Evolutionary conservation across 2,888 invertebrate species (phyloP).

Genomic region (Hydriomena furcata): DNA sequence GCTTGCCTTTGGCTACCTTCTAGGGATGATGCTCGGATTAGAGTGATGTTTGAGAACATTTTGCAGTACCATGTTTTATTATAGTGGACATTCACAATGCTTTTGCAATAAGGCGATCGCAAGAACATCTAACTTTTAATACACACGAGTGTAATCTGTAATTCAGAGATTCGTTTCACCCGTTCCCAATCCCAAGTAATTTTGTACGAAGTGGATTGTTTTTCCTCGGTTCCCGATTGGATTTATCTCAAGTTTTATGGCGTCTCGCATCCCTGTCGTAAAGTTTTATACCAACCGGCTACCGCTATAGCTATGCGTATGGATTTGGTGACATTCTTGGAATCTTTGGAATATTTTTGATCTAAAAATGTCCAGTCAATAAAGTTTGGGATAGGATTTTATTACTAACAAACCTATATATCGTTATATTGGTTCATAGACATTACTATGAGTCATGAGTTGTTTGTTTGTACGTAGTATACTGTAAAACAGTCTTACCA

Average conservation of each 20-base stretch:
- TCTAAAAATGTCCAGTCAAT: slow-evolving; percentile 28
- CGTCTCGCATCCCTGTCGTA: slow-evolving; percentile 79
- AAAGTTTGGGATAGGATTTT: slow-evolving; percentile 25
- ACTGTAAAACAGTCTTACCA: too few species aligned
- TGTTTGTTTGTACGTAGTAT: neutral
- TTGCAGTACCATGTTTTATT: too few species aligned
- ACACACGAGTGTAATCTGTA: slow-evolving; percentile 46
- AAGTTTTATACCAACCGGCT: slow-evolving; percentile 75
- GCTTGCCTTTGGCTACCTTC: too few species aligned
- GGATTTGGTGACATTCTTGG: slow-evolving; percentile 39
- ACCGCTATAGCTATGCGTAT: slow-evolving; percentile 52
- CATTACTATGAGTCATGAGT: slow-evolving; percentile 6
- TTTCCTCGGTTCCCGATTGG: slow-evolving; percentile 75
- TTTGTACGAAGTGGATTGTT: slow-evolving; percentile 75
- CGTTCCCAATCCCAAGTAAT: slow-evolving; percentile 56
- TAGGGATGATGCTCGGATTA: too few species aligned
- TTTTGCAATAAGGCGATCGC: too few species aligned
- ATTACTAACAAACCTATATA: slow-evolving; percentile 13
- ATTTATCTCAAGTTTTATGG: slow-evolving; percentile 79
- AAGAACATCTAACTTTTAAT: slow-evolving; percentile 39
- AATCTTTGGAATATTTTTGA: slow-evolving; percentile 38
- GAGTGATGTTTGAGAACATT: too few species aligned
- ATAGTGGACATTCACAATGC: neutral
- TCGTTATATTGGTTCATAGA: slow-evolving; percentile 9
- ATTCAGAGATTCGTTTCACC: slow-evolving; percentile 44